A percentile compares a stretch with the other conserved stretches of the same genome.
Conservation (phyloP, 2,797 vertebrate species). For the Rhinichthys osculus region DNA sequence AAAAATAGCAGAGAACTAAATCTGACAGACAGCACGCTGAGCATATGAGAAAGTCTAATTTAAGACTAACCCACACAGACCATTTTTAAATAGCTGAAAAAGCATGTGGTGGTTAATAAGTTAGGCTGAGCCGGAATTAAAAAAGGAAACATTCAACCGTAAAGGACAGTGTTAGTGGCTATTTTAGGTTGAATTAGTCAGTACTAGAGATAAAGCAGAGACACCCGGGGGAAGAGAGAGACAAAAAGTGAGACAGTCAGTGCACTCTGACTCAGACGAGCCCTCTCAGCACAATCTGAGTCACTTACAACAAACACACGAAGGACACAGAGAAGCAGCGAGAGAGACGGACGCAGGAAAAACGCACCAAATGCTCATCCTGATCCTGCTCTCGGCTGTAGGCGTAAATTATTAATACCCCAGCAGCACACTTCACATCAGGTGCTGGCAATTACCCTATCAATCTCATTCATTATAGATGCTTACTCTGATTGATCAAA, state of each 20-base stretch:
- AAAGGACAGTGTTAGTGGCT: constrained; percentile 19
- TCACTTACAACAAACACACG: constrained; percentile 73
- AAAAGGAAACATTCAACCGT: constrained; percentile 21
- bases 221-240: constrained; percentile 49
- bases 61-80: background rate
- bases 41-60: constrained; percentile 30
- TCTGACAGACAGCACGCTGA: background rate
- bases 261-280: constrained; percentile 72
- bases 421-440: constrained; percentile 3
- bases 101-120: constrained; percentile 35
- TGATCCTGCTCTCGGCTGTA: background rate
- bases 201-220: constrained; percentile 35
- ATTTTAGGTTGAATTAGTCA: constrained; percentile 30
- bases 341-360: background rate
- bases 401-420: constrained; percentile 12
- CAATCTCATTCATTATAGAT: constrained; percentile 8
- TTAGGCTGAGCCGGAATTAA: constrained; percentile 1
- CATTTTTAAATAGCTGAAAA: constrained; percentile 29
- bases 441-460: background rate
- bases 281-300: constrained; percentile 74
- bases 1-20: constrained; percentile 3
- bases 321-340: constrained; percentile 56
- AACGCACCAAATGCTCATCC: background rate
- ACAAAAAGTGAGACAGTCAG: constrained; percentile 66
- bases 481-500: background rate